Conservation (phyloP, 2,888 invertebrate species). For the Drosophila rellima region DNA sequence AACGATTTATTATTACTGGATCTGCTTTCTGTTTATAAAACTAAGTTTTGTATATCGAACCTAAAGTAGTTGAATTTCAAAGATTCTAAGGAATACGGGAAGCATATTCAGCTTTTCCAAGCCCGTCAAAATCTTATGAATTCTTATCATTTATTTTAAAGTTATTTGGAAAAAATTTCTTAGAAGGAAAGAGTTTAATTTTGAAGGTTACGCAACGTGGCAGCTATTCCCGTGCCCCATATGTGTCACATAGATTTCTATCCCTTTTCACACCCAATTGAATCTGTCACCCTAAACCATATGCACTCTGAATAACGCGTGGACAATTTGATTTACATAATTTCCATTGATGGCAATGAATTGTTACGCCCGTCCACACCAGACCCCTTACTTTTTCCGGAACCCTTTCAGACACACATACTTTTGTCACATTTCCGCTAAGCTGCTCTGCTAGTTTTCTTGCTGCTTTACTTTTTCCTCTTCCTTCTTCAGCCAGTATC, state of each 20-base stretch:
- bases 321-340: slow-evolving; percentile 78
- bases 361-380: slow-evolving; percentile 56
- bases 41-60: background rate
- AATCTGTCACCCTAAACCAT: slow-evolving; percentile 43
- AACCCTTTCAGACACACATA: slow-evolving; percentile 40
- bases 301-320: slow-evolving; percentile 60
- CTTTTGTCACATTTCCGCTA: slow-evolving; percentile 54
- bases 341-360: slow-evolving; percentile 73
- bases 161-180: background rate
- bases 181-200: background rate
- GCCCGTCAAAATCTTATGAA: background rate
- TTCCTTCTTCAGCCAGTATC: slow-evolving; percentile 5
- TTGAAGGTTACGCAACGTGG: slow-evolving; percentile 4
- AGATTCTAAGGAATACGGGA: background rate
- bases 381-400: background rate
- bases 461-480: background rate
- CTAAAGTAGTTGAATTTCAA: background rate
- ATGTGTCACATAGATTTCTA: slow-evolving; percentile 26
- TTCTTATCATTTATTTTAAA: background rate
- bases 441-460: slow-evolving; percentile 36
- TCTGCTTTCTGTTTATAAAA: background rate
- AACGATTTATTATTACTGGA: background rate
- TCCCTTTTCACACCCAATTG: slow-evolving; percentile 65
- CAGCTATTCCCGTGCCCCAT: slow-evolving; percentile 10
- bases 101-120: background rate